A percentile compares a stretch with the other conserved stretches of the same genome.
These are phyloP conservation scores for Ctena decussata DNA, from an alignment of 2,888 invertebrate genomes.

Conservation along the genomic window DNA sequence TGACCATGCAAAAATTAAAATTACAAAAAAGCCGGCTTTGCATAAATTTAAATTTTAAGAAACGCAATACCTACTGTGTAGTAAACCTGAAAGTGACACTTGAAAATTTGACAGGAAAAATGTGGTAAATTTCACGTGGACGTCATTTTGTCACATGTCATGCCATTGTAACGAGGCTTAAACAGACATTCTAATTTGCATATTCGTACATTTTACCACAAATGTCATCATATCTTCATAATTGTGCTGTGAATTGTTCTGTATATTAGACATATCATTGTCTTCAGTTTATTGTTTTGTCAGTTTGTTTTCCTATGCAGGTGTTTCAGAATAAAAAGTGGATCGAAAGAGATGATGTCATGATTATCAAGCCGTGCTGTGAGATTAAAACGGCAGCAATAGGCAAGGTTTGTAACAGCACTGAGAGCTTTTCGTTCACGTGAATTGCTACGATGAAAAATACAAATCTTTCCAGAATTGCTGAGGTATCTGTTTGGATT, in stretches of 20 bases:
- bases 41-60: neutral
- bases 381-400: no score
- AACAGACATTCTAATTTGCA: conserved; percentile 46
- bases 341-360: no score
- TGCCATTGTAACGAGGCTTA: conserved; percentile 47
- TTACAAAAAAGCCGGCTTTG: no score
- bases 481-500: no score
- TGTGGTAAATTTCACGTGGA: conserved; percentile 56
- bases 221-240: neutral
- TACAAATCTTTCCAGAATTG: no score
- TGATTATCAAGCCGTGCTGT: no score
- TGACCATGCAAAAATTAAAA: no score
- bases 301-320: neutral
- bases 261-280: neutral
- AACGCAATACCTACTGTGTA: neutral
- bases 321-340: no score
- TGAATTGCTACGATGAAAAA: no score
- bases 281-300: neutral
- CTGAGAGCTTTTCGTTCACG: no score
- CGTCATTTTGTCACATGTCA: conserved; percentile 63
- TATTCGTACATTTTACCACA: conserved; percentile 31
- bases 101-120: conserved; percentile 55
- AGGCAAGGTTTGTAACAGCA: no score
- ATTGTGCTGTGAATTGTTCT: neutral
- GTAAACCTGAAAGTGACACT: conserved; percentile 14